Percentiles rank a stretch among this genome's conserved stretches.
Evolutionary conservation across 1,140 invertebrate species (phyloP).

Genomic region (Campoletis sonorensis): DNA sequence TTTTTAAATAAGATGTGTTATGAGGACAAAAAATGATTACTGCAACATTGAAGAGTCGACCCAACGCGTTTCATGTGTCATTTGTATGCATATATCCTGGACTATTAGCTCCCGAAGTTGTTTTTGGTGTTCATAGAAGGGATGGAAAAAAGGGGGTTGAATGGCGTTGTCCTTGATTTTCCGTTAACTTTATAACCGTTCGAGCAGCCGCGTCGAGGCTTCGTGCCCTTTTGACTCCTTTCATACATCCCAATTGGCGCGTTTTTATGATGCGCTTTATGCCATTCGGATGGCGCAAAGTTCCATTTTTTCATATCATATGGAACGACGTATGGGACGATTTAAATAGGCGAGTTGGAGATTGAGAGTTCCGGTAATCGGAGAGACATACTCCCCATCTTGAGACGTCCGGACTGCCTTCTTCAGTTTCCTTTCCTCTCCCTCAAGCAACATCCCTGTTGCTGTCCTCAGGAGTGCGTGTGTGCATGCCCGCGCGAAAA

Average conservation of each 20-base stretch:
- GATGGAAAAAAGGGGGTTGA: too few species aligned
- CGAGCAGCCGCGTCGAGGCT: neutral
- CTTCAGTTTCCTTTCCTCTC: neutral
- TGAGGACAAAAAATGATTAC: too few species aligned
- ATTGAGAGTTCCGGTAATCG: constrained; percentile 33
- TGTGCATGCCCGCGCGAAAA: constrained; percentile 53
- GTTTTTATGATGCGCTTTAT: neutral
- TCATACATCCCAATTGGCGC: neutral
- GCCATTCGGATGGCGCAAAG: neutral
- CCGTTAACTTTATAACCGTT: constrained; percentile 34
- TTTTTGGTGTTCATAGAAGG: too few species aligned
- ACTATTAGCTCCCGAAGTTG: too few species aligned
- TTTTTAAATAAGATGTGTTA: too few species aligned
- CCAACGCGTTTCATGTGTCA: too few species aligned
- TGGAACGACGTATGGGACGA: neutral
- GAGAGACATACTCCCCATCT: constrained; percentile 20
- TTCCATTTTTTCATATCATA: neutral
- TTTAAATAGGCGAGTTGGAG: neutral
- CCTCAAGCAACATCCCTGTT: neutral
- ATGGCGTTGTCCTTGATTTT: constrained; percentile 20
- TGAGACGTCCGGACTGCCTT: constrained; percentile 8
- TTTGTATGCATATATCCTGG: too few species aligned
- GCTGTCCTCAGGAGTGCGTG: constrained; percentile 10
- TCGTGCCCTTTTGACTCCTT: constrained; percentile 20
- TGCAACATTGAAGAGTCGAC: too few species aligned